Conservation (phyloP, 1,140 invertebrate genomes). For the Pantala flavescens region DNA sequence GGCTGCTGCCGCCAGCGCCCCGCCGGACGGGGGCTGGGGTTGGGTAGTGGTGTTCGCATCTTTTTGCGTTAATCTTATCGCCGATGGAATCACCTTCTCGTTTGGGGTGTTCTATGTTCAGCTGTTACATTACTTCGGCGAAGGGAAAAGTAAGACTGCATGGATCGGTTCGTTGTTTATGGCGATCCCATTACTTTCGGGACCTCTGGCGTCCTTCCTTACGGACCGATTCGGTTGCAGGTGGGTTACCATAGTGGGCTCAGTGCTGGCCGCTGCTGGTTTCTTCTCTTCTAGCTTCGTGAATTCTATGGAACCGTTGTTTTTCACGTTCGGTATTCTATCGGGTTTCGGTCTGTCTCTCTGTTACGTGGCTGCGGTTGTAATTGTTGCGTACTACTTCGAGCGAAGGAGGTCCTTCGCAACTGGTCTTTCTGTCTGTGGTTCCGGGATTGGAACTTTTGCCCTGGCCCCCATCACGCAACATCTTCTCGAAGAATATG, state of each 20-base stretch:
- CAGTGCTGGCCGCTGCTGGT: slow-evolving; percentile 63
- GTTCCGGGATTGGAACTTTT: slow-evolving; percentile 81
- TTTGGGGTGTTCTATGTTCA: slow-evolving; percentile 75
- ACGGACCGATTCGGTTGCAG: slow-evolving; percentile 75
- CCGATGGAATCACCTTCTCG: slow-evolving; percentile 79
- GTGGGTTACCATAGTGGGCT: slow-evolving; percentile 67
- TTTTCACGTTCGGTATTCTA: slow-evolving; percentile 75
- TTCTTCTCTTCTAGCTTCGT: slow-evolving; percentile 70
- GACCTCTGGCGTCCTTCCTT: slow-evolving; percentile 77
- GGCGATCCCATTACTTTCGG: slow-evolving; percentile 79
- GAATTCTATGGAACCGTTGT: slow-evolving; percentile 64
- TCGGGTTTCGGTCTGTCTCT: slow-evolving; percentile 77
- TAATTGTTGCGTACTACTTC: slow-evolving; percentile 94
- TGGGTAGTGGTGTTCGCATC: slow-evolving; percentile 58
- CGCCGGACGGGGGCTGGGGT: slow-evolving; percentile 70
- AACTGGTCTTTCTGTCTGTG: slow-evolving; percentile 85
- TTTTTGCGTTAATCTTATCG: slow-evolving; percentile 83
- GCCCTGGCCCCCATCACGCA: slow-evolving; percentile 81
- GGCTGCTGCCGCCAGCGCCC: slow-evolving; percentile 60
- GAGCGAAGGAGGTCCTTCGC: slow-evolving; percentile 84
- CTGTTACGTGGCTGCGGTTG: slow-evolving; percentile 80
- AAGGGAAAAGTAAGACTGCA: slow-evolving; percentile 74
- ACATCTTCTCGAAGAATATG: slow-evolving; percentile 62
- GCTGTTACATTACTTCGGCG: slow-evolving; percentile 66
- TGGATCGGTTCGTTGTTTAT: slow-evolving; percentile 84